Conservation (phyloP, 2,113 vertebrate species). For the Anser brachyrhynchus region DNA sequence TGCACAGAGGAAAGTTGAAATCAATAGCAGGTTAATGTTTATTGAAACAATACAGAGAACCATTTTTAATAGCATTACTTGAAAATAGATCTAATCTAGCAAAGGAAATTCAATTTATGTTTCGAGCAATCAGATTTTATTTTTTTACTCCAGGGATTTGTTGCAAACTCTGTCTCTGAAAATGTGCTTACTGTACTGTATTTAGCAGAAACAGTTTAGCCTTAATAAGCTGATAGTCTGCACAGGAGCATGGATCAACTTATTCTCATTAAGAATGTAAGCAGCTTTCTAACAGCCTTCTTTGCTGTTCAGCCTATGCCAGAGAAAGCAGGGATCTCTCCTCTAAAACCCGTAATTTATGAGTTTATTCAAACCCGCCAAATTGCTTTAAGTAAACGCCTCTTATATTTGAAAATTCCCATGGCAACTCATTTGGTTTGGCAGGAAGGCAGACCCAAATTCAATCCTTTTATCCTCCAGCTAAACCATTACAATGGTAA, state of each 20-base stretch:
- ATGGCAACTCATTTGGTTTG: conserved; percentile 82
- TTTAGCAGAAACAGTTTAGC: conserved; percentile 73
- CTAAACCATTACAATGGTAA: conserved; percentile 82
- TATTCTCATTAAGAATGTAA: conserved; percentile 74
- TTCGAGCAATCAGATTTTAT: conserved; percentile 67
- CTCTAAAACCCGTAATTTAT: conserved; percentile 77
- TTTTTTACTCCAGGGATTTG: conserved; percentile 67
- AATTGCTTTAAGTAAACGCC: conserved; percentile 80
- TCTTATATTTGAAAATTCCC: conserved; percentile 83
- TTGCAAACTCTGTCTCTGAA: conserved; percentile 66
- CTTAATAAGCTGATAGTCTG: conserved; percentile 66
- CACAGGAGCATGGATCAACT: conserved; percentile 68
- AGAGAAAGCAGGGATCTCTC: conserved; percentile 70
- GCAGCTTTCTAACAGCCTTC: conserved; percentile 67
- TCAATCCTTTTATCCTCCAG: conserved; percentile 82
- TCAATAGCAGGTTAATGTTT: conserved; percentile 73
- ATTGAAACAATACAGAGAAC: conserved; percentile 72
- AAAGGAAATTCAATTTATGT: conserved; percentile 70
- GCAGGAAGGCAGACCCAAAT: conserved; percentile 79
- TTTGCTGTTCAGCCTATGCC: conserved; percentile 62
- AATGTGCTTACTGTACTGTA: conserved; percentile 69
- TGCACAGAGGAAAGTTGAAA: conserved; percentile 53
- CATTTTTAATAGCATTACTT: conserved; percentile 72
- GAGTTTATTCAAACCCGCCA: conserved; percentile 82
- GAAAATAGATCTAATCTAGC: conserved; percentile 67